Evolutionary conservation across 2,113 vertebrate genomes (phyloP), one percentile per base, ranked within the genome.

Genomic region (Phylloscopus trochilus): DNA sequence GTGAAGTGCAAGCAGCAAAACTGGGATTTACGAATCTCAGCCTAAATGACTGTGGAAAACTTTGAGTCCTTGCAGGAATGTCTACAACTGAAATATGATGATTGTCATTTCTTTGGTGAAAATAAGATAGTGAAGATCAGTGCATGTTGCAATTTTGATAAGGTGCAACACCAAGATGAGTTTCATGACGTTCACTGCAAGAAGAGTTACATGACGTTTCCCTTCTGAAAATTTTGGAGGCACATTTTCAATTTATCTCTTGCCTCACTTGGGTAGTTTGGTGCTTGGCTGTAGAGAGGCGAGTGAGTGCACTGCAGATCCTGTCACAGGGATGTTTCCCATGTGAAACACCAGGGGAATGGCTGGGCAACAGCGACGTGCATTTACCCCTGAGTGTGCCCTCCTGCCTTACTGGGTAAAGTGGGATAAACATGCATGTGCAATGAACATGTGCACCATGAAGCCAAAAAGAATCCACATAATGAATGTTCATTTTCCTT

Each of bases 1-100:
- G 69, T 63, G 76, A 92, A 81, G 41, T 68, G 56, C 64, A 90
- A 84, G 69, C 85, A 93, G 68, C 90, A 93, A 86, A 89, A 33
- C 35, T 14, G 72, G 88, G 68, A 90, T 83, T 95, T 93, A 63
- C 2, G 52, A 75, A 81, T 72, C 86, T 92, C 73, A 75, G 37
- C 30, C 52, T 63, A 89, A 89, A 92, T 68, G 49, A 76, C 63
- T 77, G 44, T 62, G 76, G 52, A 93, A 90, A 94, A 60, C 47
- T 83, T 88, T 26, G 31, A 88, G 19, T 67, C 21, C 59, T 95
- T 92, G 63, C 51, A 90, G 55, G 17, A 91, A 41, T 63, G n/a
- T n/a, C 41, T 90, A 24, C 31, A 93, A 26, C 20, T 63, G 47
- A 81, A 83, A 46, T 51, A 33, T 33, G 83, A 77, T 46, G 68